Base-by-base conservation (phyloP, 2,797 vertebrate species). In the Macropodus opercularis region DNA sequence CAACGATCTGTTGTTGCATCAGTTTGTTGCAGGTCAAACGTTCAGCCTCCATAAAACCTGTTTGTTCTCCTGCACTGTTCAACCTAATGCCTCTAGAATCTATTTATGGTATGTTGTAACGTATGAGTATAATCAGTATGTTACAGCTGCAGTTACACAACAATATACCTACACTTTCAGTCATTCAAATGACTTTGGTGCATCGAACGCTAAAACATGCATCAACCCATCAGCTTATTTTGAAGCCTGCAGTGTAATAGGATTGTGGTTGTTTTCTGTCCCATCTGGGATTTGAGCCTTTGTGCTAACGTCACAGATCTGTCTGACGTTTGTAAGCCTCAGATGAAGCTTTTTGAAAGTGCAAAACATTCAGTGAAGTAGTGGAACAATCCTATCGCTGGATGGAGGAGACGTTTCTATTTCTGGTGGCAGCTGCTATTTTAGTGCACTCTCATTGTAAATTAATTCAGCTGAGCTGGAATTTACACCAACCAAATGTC, bases 361-460 rank as follows among this genome's bases (percentile, higher is more conserved):
- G 39, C 38, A 36, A 66, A 63, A 65, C 48, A 61, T 51, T 43
- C 47, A 68, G n/a, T 65, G 62, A 80, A 56, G 46, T 6, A 15
- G 43, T 63, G 42, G 61, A 80, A 65, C 63, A 69, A 77, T 85
- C 49, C 70, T 67, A 60, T 74, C 57, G 1, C 49, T 63, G 29
- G 23, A 67, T 27, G 12, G 50, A 77, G 48, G 63, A 64, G 24
- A 61, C 13, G 5, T 80, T n/a, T n/a, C 79, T 90, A 87, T 90
- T 88, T 85, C 60, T 77, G 63, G 83, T 29, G 46, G 44, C 58
- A 0, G 49, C 24, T 38, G 58, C 75, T 88, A 87, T 85, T 86
- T 89, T 81, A 85, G 68, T 13, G 22, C 22, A 35, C 47, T 72
- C 70, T 52, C 50, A 52, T 60, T 73, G 40, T 70, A 62, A 79